Evolutionary conservation across 2,797 vertebrate species (phyloP).

Genomic region (Pseudochromis fuscus): DNA sequence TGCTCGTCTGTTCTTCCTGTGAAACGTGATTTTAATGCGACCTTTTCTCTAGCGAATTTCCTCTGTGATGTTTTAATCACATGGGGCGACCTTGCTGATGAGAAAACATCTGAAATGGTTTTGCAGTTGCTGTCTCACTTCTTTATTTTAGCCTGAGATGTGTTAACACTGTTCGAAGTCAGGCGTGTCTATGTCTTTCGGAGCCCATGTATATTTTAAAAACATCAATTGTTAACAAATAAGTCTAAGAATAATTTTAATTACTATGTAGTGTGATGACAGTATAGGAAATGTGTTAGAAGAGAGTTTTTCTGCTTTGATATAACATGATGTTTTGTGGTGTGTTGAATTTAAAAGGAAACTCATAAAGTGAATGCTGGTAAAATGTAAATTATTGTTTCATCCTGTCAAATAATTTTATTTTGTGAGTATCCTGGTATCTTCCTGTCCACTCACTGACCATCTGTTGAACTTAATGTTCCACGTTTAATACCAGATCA

Average conservation of each 20-base stretch:
- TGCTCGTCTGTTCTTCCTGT: constrained; percentile 27
- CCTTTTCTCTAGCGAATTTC: constrained; percentile 17
- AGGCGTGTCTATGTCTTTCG: background rate
- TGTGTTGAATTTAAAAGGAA: background rate
- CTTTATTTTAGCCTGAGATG: background rate
- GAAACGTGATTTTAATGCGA: constrained; percentile 38
- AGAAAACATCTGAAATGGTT: constrained; percentile 10
- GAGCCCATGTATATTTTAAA: background rate
- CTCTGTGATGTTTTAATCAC: constrained; percentile 21
- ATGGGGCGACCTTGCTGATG: constrained; percentile 6
- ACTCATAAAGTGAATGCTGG: background rate
- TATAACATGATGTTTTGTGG: background rate
- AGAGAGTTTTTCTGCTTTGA: background rate
- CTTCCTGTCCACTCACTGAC: background rate
- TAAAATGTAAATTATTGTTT: background rate
- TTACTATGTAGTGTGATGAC: background rate
- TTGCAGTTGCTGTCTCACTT: background rate
- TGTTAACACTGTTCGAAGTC: constrained; percentile 11
- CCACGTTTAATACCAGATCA: background rate
- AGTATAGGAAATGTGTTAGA: background rate
- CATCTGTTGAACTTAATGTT: constrained; percentile 12
- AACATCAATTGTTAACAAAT: background rate
- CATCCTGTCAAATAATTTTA: background rate
- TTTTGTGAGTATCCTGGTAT: no score
- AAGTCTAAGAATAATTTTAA: background rate